These are phyloP conservation scores for Ormyrus labotus DNA, from an alignment of 2,888 invertebrate genomes.

Conservation along the genomic window DNA sequence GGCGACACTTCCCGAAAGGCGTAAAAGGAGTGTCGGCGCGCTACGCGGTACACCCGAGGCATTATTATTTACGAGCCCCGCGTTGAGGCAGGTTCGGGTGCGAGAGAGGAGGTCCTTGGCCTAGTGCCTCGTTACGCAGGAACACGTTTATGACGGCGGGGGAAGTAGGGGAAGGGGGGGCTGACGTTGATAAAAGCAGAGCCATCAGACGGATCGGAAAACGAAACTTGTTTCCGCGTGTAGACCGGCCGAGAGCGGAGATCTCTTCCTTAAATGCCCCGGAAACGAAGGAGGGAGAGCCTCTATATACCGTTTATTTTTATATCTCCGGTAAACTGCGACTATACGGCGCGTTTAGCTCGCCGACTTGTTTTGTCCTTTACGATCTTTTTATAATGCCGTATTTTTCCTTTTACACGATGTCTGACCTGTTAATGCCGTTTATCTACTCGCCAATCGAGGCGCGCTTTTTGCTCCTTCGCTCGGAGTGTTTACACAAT, in stretches of 20 bases:
- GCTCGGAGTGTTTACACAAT: too few species aligned
- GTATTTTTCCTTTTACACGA: slow-evolving; percentile 44
- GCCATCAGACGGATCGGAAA: slow-evolving; percentile 39
- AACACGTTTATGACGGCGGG: slow-evolving; percentile 72
- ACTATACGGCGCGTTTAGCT: neutral
- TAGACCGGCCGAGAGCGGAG: neutral
- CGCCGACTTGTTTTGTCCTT: slow-evolving; percentile 36
- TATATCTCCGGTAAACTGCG: slow-evolving; percentile 39
- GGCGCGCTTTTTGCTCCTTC: neutral
- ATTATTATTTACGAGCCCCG: slow-evolving; percentile 72
- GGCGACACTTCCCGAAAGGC: slow-evolving; percentile 39
- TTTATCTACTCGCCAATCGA: slow-evolving; percentile 31
- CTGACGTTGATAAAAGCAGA: slow-evolving; percentile 46
- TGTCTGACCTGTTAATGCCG: slow-evolving; percentile 35
- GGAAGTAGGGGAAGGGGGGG: slow-evolving; percentile 45
- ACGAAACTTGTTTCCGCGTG: slow-evolving; percentile 33
- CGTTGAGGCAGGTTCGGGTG: slow-evolving; percentile 57
- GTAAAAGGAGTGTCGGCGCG: slow-evolving; percentile 64
- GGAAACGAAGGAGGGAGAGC: slow-evolving; percentile 3
- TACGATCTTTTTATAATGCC: slow-evolving; percentile 50
- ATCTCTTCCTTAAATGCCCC: slow-evolving; percentile 25
- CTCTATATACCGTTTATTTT: slow-evolving; percentile 43
- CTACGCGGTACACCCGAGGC: slow-evolving; percentile 70
- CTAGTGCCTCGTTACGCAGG: slow-evolving; percentile 57
- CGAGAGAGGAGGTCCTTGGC: slow-evolving; percentile 62